Percentiles rank a stretch among this genome's conserved stretches.
Conservation (phyloP, 37 sponge, comb jelly and placozoan genomes). For the Spongilla lacustris region DNA sequence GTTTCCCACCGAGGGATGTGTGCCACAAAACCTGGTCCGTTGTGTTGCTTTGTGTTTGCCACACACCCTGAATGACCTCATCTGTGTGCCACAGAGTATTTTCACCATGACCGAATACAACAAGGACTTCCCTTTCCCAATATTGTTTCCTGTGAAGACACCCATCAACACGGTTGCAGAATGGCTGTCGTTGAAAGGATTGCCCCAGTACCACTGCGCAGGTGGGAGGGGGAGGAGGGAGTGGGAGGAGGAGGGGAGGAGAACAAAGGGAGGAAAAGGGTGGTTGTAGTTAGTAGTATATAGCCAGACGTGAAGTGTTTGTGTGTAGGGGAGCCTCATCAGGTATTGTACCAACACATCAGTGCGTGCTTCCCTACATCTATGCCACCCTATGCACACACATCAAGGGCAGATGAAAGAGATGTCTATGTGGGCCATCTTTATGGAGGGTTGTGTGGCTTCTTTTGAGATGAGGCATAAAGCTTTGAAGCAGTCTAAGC, state of each 20-base stretch:
- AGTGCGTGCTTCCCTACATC: background rate
- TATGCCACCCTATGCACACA: background rate
- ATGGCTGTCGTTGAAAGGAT: constrained; percentile 83
- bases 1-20: constrained; percentile 69
- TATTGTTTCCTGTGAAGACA: constrained; percentile 82
- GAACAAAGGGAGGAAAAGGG: background rate
- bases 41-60: too few species aligned
- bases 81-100: constrained; percentile 43
- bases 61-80: constrained; percentile 11
- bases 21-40: constrained; percentile 49
- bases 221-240: constrained; percentile 29
- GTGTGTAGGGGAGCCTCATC: background rate
- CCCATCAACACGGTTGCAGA: constrained; percentile 87
- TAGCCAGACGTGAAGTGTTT: background rate
- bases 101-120: constrained; percentile 94
- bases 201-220: constrained; percentile 94
- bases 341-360: background rate
- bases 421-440: background rate
- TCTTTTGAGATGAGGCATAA: too few species aligned
- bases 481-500: background rate
- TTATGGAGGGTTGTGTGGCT: background rate
- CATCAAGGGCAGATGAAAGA: background rate
- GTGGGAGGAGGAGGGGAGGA: too few species aligned
- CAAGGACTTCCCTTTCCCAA: constrained; percentile 87
- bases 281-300: background rate